Percentiles rank a stretch among this genome's conserved stretches.
phyloP scores from a whole-genome alignment of 2,797 vertebrate species.

The Scolopax bukidnonensis region DNA sequence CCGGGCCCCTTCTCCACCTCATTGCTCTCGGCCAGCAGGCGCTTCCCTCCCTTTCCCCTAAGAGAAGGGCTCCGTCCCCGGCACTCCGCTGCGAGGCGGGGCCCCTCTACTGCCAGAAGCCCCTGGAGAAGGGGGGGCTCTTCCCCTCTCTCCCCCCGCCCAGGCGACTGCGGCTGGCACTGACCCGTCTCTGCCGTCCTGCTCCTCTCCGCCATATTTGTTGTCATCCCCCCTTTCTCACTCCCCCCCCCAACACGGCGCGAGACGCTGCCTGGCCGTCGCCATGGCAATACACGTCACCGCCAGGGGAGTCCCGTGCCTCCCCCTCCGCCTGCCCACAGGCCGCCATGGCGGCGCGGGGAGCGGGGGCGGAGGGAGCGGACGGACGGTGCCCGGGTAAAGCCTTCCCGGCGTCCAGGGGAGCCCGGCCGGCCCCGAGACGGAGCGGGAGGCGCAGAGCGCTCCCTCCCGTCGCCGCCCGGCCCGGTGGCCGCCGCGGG shows the following conservation, averaged over 20 bases:
- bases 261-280: slow-evolving; percentile 54
- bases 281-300: slow-evolving; percentile 64
- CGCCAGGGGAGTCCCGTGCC: slow-evolving; percentile 8
- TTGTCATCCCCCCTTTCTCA: slow-evolving; percentile 59
- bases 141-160: slow-evolving; percentile 27
- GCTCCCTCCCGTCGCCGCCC: accelerated
- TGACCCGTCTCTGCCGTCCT: slow-evolving; percentile 79
- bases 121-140: slow-evolving; percentile 7
- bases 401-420: not conserved
- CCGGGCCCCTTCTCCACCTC: not conserved
- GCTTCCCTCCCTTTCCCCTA: not conserved
- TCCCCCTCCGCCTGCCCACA: not conserved
- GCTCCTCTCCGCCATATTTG: slow-evolving; percentile 83
- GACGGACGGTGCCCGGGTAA: too few species aligned
- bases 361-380: not conserved
- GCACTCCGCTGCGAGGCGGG: not conserved
- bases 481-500: too few species aligned
- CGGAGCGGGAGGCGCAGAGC: accelerated
- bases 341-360: not conserved
- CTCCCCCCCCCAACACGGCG: slow-evolving; percentile 7
- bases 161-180: slow-evolving; percentile 60
- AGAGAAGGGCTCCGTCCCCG: not conserved
- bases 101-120: not conserved
- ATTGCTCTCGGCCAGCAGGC: not conserved
- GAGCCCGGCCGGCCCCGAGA: too few species aligned